phyloP scores from a whole-genome alignment of 2,888 invertebrate species.

The Agonopterix subpropinquella region DNA sequence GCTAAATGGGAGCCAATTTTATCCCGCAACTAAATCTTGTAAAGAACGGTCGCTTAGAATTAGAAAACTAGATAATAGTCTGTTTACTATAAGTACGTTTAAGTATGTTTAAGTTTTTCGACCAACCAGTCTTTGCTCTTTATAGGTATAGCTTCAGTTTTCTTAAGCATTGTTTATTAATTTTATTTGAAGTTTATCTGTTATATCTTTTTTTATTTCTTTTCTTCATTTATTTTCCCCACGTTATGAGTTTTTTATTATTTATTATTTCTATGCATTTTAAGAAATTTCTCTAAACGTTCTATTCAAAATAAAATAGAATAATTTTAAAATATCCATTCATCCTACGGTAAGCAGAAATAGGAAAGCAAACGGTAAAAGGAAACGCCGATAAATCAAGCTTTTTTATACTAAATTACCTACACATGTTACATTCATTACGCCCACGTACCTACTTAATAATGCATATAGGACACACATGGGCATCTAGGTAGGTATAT shows the following conservation, averaged over 20 bases:
- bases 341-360: background rate
- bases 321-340: background rate
- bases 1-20: constrained; percentile 70
- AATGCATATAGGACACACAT: too few relatives aligned
- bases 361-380: background rate
- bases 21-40: constrained; percentile 61
- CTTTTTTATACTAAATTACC: constrained; percentile 1
- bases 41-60: constrained; percentile 39
- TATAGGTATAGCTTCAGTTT: background rate
- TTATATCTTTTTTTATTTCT: too few relatives aligned
- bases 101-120: background rate
- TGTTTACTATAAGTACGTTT: background rate
- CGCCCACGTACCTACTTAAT: background rate
- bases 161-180: too few relatives aligned
- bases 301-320: background rate
- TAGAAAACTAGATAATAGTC: constrained; percentile 3
- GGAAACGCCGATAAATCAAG: constrained; percentile 1
- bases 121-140: background rate
- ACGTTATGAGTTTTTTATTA: too few relatives aligned
- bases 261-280: background rate
- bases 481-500: too few relatives aligned
- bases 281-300: background rate
- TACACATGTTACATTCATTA: background rate
- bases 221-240: too few relatives aligned
- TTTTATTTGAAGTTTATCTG: too few relatives aligned